phyloP scores from a whole-genome alignment of 1,140 invertebrate species.

The Portunus trituberculatus region DNA sequence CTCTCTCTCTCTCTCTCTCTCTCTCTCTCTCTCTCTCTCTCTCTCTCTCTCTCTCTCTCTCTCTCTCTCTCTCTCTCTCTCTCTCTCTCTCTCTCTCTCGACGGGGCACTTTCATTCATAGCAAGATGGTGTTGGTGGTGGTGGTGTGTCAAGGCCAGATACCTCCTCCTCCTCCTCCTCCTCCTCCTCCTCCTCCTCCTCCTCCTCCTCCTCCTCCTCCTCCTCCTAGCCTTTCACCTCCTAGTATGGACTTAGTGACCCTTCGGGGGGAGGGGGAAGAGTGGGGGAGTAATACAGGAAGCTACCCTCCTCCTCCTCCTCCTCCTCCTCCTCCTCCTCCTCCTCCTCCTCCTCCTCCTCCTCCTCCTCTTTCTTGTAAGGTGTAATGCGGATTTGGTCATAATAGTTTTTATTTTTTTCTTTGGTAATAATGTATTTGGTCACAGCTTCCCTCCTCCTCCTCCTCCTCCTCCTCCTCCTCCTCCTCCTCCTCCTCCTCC shows the following conservation, averaged over 20 bases:
- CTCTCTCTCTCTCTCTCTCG: conserved; percentile 7
- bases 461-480: too few species aligned
- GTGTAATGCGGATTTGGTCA: too few species aligned
- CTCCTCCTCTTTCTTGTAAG: too few species aligned
- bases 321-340: neutral
- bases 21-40: too few species aligned
- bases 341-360: neutral
- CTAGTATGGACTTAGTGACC: neutral
- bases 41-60: conserved; percentile 46
- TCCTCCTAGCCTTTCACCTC: neutral
- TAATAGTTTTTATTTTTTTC: neutral
- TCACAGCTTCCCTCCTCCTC: too few species aligned
- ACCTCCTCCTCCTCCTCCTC: neutral
- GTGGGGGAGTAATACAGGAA: neutral
- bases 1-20: neutral
- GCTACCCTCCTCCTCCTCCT: neutral
- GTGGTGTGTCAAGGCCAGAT: neutral
- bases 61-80: conserved; percentile 52
- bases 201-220: neutral
- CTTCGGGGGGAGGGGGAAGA: neutral
- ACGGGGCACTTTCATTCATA: neutral
- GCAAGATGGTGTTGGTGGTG: neutral
- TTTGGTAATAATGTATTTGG: neutral
- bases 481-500: too few species aligned
- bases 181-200: conserved; percentile 9